These are phyloP conservation scores for Pterostichus niger DNA, from an alignment of 2,888 invertebrate genomes.

Conservation along the genomic window DNA sequence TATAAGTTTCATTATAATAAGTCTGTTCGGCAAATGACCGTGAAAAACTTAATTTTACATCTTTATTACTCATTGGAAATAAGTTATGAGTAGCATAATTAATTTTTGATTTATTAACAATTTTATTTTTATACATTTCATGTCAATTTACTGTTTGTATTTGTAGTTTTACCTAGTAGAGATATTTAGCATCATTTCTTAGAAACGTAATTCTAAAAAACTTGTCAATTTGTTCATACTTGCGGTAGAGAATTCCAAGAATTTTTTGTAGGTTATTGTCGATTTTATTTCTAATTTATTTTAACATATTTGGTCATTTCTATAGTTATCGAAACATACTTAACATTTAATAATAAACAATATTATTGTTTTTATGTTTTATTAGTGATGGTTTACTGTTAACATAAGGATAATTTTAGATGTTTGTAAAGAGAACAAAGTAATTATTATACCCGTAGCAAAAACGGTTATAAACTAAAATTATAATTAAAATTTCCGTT, in stretches of 20 bases:
- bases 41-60: not conserved
- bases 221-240: not conserved
- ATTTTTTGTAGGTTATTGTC: not conserved
- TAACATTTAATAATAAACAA: no score
- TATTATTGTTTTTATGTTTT: no score
- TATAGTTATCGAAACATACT: no score
- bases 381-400: no score
- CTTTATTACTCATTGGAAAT: not conserved
- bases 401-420: no score
- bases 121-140: no score
- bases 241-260: not conserved
- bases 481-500: conserved; percentile 6
- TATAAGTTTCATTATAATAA: not conserved
- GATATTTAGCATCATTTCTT: not conserved
- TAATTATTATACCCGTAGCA: conserved; percentile 21
- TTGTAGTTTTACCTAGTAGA: not conserved
- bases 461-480: not conserved
- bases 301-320: no score
- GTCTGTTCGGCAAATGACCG: not conserved
- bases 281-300: no score
- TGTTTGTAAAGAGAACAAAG: not conserved
- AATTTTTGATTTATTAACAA: not conserved
- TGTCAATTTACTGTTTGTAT: not conserved
- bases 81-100: not conserved
- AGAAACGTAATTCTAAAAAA: not conserved